Base-by-base conservation (phyloP, 2,888 invertebrate species). In the Cephus spinipes region DNA sequence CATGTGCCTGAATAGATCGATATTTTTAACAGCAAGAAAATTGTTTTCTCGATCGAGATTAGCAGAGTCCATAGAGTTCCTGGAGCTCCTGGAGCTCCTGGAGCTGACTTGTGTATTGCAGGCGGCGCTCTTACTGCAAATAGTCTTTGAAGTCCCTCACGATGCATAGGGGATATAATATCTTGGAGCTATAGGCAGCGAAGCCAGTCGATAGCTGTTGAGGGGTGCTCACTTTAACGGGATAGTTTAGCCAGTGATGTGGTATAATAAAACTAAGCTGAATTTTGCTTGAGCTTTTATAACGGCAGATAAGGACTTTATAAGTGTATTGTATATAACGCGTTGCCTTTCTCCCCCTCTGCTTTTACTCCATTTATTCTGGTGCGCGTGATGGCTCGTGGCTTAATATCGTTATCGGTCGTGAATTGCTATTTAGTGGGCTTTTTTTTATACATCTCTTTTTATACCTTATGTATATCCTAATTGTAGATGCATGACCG, bases 291-390 rank as follows among this genome's bases (percentile, higher is more conserved):
- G 32, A 33, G 71, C 71, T 33, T 55, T 79, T 81, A 78, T 79
- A 71, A 81, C 77, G 68, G 11, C 79, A 77, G 83, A 83, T 82
- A 81, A 81, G 81, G 79, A 81, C 77, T 83, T 81, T 81, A 81
- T 78, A 76, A 81, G 79, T 23, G 23, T 55, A 55, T 9, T 23
- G 15, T 40, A 9, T 40, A 40, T 40, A 40, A 23, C 55, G 55
- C 23, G 35, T 35, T 55, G 55, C 55, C 55, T 55, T 23, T 23
- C 23, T 55, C 9, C 23, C 55, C 23, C 9, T 23, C 9, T 23
- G 55, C 55, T 55, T 23, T 23, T 55, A 23, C 40, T 15, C 15
- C 23, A 40, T 40, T 40, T 40, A 40, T 15, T 40, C 40, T 40
- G 40, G 15, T 23, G 40, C 40, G 40, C 55, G 55, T 23, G 23